Conservation (phyloP, 2,888 invertebrate species). For the Chloromyia formosa region DNA sequence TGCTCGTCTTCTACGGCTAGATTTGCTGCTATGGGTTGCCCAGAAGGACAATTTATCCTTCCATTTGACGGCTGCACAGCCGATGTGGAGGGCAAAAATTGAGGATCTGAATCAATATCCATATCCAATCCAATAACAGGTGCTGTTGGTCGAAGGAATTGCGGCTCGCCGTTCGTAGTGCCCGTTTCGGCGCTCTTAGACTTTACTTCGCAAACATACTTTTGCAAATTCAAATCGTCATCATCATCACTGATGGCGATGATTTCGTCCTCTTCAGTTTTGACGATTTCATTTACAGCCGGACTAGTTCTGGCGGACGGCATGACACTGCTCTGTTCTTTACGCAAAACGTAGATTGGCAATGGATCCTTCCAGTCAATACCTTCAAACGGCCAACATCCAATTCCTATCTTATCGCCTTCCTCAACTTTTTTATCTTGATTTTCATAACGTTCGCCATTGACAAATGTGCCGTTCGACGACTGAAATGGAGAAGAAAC, state of each 20-base stretch:
- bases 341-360: not conserved
- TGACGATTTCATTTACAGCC: too few species aligned
- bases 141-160: conserved; percentile 3
- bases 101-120: not conserved
- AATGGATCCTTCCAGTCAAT: not conserved
- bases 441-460: conserved; percentile 44
- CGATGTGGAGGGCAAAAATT: not conserved
- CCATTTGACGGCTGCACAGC: too few species aligned
- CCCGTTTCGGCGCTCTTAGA: too few species aligned
- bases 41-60: too few species aligned
- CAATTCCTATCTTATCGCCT: conserved; percentile 48
- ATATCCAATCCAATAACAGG: not conserved
- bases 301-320: not conserved
- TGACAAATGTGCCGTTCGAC: conserved; percentile 59
- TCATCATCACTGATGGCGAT: conserved; percentile 18
- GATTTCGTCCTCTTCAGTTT: not conserved
- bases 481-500: conserved; percentile 53
- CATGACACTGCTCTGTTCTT: not conserved
- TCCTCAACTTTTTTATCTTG: conserved; percentile 12
- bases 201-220: conserved; percentile 4
- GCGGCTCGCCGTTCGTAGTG: not conserved
- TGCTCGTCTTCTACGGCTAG: conserved; percentile 27
- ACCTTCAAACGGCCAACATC: conserved; percentile 36
- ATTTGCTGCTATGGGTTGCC: too few species aligned
- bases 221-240: conserved; percentile 2